phyloP scores from a whole-genome alignment of 2,113 vertebrate genomes.

The Rissa tridactyla region DNA sequence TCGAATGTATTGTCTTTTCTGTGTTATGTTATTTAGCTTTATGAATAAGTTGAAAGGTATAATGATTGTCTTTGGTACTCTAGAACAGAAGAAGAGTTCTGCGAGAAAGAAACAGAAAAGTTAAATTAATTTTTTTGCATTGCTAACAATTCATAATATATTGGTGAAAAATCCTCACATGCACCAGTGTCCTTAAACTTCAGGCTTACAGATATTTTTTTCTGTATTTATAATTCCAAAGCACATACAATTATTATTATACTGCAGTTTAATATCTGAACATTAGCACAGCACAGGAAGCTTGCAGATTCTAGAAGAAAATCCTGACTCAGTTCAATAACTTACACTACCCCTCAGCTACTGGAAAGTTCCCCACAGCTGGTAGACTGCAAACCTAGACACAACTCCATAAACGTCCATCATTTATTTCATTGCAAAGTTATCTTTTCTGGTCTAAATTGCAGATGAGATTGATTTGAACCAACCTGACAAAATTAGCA shows the following conservation, averaged over 20 bases:
- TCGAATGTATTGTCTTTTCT: not conserved
- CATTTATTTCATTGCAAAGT: constrained; percentile 2
- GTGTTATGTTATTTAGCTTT: constrained; percentile 1
- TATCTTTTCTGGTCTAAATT: not conserved
- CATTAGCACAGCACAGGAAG: not conserved
- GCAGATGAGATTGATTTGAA: constrained; percentile 23
- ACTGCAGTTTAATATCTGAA: not conserved
- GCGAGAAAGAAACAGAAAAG: not conserved
- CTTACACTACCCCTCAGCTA: not conserved
- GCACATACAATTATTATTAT: not conserved
- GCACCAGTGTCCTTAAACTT: not conserved
- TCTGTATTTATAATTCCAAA: not conserved
- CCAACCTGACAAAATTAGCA: not conserved
- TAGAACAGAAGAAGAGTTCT: not conserved
- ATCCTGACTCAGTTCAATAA: not conserved
- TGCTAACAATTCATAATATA: not conserved
- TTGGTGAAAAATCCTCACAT: not conserved
- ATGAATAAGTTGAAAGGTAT: not conserved
- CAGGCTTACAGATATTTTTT: not conserved
- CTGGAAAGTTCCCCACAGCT: not conserved
- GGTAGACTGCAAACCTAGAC: not conserved
- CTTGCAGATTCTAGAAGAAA: not conserved
- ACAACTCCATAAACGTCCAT: not conserved
- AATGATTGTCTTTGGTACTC: not conserved
- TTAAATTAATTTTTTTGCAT: not conserved